phyloP scores from a whole-genome alignment of 2,888 invertebrate species.

The Pristionchus maxplancki region DNA sequence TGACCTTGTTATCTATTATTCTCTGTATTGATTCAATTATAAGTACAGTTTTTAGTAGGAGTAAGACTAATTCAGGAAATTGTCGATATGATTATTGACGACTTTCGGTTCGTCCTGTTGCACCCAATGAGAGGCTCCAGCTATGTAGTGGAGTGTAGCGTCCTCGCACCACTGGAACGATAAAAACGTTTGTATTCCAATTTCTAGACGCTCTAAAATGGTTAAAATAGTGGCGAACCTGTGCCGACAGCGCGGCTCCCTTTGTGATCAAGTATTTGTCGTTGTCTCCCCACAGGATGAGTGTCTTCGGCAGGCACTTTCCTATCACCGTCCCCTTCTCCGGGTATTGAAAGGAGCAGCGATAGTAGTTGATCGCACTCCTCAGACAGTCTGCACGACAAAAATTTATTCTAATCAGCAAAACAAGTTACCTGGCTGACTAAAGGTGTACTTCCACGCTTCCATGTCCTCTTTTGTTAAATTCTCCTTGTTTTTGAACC shows the following conservation, averaged over 20 bases:
- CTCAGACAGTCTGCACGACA: conserved; percentile 85
- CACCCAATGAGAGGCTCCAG: conserved; percentile 85
- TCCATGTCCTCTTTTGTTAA: conserved; percentile 82
- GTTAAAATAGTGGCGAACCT: conserved; percentile 72
- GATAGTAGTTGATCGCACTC: conserved; percentile 85
- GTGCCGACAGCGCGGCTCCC: conserved; percentile 83
- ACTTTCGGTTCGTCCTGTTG: conserved; percentile 84
- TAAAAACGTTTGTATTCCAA: too few species aligned
- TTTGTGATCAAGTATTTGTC: conserved; percentile 83
- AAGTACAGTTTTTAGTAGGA: too few species aligned
- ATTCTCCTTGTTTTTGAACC: conserved; percentile 56
- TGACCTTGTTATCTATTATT: too few species aligned
- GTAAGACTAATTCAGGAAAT: too few species aligned
- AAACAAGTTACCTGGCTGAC: conserved; percentile 82
- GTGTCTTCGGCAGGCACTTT: conserved; percentile 52
- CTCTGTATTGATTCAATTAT: too few species aligned
- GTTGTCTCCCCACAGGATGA: conserved; percentile 81
- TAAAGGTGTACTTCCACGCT: conserved; percentile 86
- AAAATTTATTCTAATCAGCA: too few species aligned
- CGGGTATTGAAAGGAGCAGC: conserved; percentile 79
- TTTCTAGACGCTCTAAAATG: too few species aligned
- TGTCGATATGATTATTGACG: not conserved
- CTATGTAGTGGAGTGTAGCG: conserved; percentile 83
- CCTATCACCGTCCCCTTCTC: not conserved
- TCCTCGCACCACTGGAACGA: conserved; percentile 42